These are phyloP conservation scores for Corapipo altera DNA, from an alignment of 2,113 vertebrate species.

Conservation along the genomic window DNA sequence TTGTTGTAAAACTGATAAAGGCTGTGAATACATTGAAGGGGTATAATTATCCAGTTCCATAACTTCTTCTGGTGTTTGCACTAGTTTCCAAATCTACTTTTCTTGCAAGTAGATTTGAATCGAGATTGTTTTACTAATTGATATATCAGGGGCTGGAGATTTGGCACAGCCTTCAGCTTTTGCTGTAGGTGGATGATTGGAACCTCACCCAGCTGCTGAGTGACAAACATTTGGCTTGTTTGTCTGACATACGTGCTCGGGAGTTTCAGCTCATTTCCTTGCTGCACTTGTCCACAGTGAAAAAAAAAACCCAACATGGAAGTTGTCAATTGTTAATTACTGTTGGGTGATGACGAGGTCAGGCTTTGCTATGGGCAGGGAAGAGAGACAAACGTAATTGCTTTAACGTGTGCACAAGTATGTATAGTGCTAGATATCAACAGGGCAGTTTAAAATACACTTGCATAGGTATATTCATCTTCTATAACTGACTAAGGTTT, in stretches of 20 bases:
- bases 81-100: background rate
- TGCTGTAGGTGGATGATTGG: background rate
- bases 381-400: background rate
- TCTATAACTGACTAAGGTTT: background rate
- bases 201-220: background rate
- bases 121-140: background rate
- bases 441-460: background rate
- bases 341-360: background rate
- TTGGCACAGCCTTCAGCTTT: background rate
- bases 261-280: slow-evolving; percentile 12
- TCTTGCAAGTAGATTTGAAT: background rate
- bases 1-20: background rate
- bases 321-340: slow-evolving; percentile 10
- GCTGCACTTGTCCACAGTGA: background rate
- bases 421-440: background rate
- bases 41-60: background rate
- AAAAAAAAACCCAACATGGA: background rate
- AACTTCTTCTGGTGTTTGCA: background rate
- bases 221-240: background rate
- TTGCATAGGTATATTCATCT: background rate
- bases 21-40: slow-evolving; percentile 27
- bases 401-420: background rate
- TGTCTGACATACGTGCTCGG: background rate
- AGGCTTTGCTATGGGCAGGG: background rate
- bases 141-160: background rate